Evolutionary conservation across 2,797 vertebrate species (phyloP), one percentile per base, ranked within the genome.

Genomic region (Cyprinella venusta): DNA sequence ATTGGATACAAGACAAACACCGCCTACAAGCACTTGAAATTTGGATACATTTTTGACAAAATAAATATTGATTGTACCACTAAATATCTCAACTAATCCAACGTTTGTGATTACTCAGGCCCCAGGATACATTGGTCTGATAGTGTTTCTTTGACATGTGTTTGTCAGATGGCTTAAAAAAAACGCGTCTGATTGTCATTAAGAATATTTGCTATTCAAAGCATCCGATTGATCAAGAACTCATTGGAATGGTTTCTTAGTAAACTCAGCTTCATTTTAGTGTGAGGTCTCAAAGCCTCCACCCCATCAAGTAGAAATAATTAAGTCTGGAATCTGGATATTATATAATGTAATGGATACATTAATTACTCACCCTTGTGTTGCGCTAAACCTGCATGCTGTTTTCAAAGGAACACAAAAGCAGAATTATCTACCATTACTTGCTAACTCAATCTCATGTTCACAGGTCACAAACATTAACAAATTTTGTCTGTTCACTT

Each of bases 171-270:
- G 48, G 61, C 54, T 54, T 38, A 63, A 42, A 75, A 50, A 59
- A 52, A 30, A 83, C 63, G 9, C 7, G 42, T 74, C 65, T 59
- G 88, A 87, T 88, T 88, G 86, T 88, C 88, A 86, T 56, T 84
- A 75, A 70, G 59, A n/a, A 63, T 38, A 18, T 61, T 64, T 48
- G 8, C 42, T 54, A 82, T 64, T 65, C n/a, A 54, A 76, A 76
- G 36, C 15, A 6, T 67, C 40, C 12, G 38, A 77, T 15, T 48
- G 54, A 40, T 69, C 24, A 65, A 19, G 67, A 85, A 71, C 16
- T 52, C 16, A 19, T 21, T 38, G 30, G 38, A 65, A 84, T 59
- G 76, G 79, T 82, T 38, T 78, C 64, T 33, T 69, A 36, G 19
- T 13, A 70, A 80, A 38, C 65, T 9, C 0, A 4, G 30, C 54